Evolutionary conservation across 2,888 invertebrate species (phyloP), one percentile per base, ranked within the genome.

Genomic region (Leptura quadrifasciata): DNA sequence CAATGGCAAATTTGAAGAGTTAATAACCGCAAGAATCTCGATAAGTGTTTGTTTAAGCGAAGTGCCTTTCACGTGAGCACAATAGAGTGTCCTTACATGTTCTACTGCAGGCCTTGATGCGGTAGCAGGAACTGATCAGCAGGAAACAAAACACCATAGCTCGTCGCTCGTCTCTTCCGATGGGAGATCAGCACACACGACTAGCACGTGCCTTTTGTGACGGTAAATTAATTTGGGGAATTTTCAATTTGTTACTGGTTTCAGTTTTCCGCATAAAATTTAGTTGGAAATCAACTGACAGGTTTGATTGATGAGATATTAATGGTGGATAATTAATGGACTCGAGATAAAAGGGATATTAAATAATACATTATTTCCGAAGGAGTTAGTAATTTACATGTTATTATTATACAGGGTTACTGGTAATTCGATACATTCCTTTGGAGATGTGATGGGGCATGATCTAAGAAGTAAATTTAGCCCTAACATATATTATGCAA

Each of bases 211-310:
- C 63, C 82, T 74, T 79, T 85, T 84, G 83, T 84, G 78, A 72
- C 71, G 81, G 78, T 78, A 83, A 86, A 86, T 86, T 86, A 86
- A 86, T 87, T 87, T 84, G 79, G 77, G 76, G 78, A 63, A 81
- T 78, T 81, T 80, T 80, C 81, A 74, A 79, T 78, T 79, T 72
- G 74, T 64, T 58, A 54, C 70, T 39, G 75, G 71, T 75, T 71
- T 71, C 65, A 35, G 71, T 58, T 75, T 75, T 71, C 75, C 65
- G 27, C 39, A 70, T 55, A 18, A 61, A 57, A 61, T 63, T 70
- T 60, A 63, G 63, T 15, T 27, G 63, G 63, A 39, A 63, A 57
- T 35, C 12, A 18, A 27, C 5, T 31, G 71, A 60, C 71, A 61
- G 17, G 27, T 24, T 61, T 71, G 61, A 71, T 71, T 60, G 74